Evolutionary conservation across 2,888 invertebrate genomes (phyloP).

Genomic region (Graphium colonna): DNA sequence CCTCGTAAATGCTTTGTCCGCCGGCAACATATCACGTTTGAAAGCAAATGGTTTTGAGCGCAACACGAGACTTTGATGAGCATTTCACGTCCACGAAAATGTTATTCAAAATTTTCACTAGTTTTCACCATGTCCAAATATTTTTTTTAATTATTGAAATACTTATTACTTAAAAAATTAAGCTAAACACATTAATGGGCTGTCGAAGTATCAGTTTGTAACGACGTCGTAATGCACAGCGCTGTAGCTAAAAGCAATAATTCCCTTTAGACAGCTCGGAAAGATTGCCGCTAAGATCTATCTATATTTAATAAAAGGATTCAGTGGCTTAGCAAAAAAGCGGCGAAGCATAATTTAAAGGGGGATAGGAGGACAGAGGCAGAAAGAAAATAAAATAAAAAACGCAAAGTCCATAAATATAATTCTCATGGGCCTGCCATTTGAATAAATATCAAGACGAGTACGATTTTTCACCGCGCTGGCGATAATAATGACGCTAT

Average conservation of each 20-base stretch:
- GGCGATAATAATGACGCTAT: constrained; percentile 76
- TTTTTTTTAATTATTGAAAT: background rate
- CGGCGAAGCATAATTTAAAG: constrained; percentile 24
- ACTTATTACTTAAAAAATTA: no score
- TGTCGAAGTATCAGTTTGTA: background rate
- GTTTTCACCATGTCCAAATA: no score
- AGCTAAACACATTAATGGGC: background rate
- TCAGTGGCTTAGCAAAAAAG: constrained; percentile 20
- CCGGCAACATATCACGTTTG: background rate
- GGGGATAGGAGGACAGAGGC: constrained; percentile 6
- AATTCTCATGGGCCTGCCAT: constrained; percentile 58
- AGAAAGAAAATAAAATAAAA: constrained; percentile 34
- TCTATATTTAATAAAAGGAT: constrained; percentile 13
- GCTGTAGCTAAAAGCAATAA: constrained; percentile 11
- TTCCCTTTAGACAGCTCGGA: constrained; percentile 2
- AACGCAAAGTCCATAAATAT: constrained; percentile 48
- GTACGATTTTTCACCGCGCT: constrained; percentile 67
- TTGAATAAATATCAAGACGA: constrained; percentile 72
- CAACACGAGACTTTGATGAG: no score
- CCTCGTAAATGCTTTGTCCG: constrained; percentile 13
- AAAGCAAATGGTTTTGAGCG: background rate
- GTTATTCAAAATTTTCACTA: no score
- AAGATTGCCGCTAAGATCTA: constrained; percentile 1
- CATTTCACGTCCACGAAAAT: no score
- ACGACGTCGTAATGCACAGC: background rate